A percentile compares a stretch with the other conserved stretches of the same genome.
These are phyloP conservation scores for Labeo calbasu DNA, from an alignment of 2,797 vertebrate species.

Conservation along the genomic window DNA sequence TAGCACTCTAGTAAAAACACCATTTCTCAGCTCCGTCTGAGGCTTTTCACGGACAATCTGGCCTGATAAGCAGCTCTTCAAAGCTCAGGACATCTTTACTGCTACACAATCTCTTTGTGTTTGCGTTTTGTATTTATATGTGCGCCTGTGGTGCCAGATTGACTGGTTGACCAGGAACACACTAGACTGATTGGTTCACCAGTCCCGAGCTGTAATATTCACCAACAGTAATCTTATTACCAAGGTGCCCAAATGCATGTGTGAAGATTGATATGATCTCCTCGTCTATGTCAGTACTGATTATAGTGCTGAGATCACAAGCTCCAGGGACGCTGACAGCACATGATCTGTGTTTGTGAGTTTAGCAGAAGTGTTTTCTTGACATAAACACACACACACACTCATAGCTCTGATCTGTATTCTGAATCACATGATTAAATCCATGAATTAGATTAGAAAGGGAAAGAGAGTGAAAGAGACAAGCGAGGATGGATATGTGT, in stretches of 20 bases:
- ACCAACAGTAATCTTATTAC: conserved; percentile 38
- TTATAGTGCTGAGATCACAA: conserved; percentile 10
- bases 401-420: not conserved
- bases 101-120: conserved; percentile 1
- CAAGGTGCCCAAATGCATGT: conserved; percentile 11
- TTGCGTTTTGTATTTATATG: not conserved
- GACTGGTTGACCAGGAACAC: conserved; percentile 8
- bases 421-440: not conserved
- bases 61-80: conserved; percentile 23
- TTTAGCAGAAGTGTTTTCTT: not conserved
- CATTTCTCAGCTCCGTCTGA: not conserved
- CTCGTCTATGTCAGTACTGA: conserved; percentile 12
- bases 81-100: not conserved
- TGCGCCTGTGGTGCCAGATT: not conserved
- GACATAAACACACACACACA: conserved; percentile 10
- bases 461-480: not conserved
- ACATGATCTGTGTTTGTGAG: not conserved
- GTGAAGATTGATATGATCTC: conserved; percentile 22
- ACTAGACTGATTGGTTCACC: not conserved
- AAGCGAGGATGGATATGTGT: not conserved
- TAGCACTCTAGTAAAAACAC: conserved; percentile 15
- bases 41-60: conserved; percentile 7
- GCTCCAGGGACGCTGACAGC: conserved; percentile 2
- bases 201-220: conserved; percentile 2
- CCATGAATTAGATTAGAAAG: conserved; percentile 3